Evolutionary conservation across 1,140 invertebrate species (phyloP).

Genomic region (Zaprionus inermis): DNA sequence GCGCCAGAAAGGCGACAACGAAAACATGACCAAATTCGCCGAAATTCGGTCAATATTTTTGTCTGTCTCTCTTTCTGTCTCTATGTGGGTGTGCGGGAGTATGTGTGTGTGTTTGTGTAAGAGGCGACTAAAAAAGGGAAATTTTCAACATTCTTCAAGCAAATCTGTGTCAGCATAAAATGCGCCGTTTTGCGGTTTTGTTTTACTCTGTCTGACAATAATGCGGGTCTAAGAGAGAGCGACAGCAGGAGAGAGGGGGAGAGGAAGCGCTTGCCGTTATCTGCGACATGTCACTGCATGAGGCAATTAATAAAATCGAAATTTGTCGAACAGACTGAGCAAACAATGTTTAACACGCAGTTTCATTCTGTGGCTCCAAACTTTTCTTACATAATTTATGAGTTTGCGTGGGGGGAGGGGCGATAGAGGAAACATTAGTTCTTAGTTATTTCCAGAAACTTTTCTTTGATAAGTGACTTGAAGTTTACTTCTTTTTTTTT

Average conservation of each 20-base stretch:
- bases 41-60: conserved; percentile 80
- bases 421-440: neutral
- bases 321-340: conserved; percentile 9
- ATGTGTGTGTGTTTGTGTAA: conserved; percentile 12
- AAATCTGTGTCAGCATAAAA: conserved; percentile 70
- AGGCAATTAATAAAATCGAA: conserved; percentile 13
- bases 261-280: neutral
- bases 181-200: conserved; percentile 45
- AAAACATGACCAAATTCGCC: conserved; percentile 51
- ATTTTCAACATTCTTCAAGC: conserved; percentile 42
- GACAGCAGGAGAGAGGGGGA: neutral
- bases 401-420: neutral
- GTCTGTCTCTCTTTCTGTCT: conserved; percentile 27
- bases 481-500: neutral
- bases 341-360: conserved; percentile 1
- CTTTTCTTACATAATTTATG: conserved; percentile 1
- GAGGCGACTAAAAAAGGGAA: conserved; percentile 43
- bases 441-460: neutral
- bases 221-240: neutral
- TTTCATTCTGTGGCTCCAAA: neutral
- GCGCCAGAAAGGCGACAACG: conserved; percentile 32
- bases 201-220: conserved; percentile 10
- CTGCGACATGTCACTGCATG: conserved; percentile 7
- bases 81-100: conserved; percentile 9
- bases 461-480: neutral